Percentiles rank a stretch among this genome's conserved stretches.
These are phyloP conservation scores for Plebejus argus DNA, from an alignment of 2,888 invertebrate species.

Conservation along the genomic window DNA sequence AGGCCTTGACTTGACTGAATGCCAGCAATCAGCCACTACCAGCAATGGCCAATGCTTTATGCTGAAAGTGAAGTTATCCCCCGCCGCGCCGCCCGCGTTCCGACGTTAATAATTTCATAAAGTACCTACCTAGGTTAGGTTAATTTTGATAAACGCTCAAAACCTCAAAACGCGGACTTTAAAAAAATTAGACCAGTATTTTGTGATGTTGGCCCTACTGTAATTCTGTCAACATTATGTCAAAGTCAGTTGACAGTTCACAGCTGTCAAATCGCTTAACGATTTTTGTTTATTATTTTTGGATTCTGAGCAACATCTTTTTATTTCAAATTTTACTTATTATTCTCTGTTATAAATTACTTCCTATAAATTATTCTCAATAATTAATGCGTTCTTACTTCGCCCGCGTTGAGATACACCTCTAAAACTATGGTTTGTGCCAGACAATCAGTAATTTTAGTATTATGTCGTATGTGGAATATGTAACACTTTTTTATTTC, in stretches of 20 bases:
- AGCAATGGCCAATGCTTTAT: no score
- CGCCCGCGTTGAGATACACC: not conserved
- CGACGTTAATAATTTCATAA: no score
- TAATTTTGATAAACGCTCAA: no score
- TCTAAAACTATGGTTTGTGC: slow-evolving; percentile 25
- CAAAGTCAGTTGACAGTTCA: not conserved
- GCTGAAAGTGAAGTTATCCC: no score
- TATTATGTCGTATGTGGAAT: not conserved
- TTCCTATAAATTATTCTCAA: not conserved
- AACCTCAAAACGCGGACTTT: no score
- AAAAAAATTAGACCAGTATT: no score
- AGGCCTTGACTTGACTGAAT: no score
- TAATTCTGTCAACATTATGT: not conserved
- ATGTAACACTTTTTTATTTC: not conserved
- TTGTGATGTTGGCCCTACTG: not conserved
- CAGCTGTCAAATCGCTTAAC: not conserved
- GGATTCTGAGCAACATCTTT: not conserved
- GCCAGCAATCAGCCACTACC: no score
- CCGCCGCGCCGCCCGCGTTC: no score
- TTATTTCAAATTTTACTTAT: not conserved
- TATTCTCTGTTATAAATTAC: not conserved
- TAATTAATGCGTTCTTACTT: not conserved
- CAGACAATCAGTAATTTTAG: not conserved
- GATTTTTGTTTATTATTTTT: slow-evolving; percentile 11
- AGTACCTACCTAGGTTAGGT: no score